Base-by-base conservation (phyloP, 1,140 invertebrate genomes). In the Nomia melanderi region DNA sequence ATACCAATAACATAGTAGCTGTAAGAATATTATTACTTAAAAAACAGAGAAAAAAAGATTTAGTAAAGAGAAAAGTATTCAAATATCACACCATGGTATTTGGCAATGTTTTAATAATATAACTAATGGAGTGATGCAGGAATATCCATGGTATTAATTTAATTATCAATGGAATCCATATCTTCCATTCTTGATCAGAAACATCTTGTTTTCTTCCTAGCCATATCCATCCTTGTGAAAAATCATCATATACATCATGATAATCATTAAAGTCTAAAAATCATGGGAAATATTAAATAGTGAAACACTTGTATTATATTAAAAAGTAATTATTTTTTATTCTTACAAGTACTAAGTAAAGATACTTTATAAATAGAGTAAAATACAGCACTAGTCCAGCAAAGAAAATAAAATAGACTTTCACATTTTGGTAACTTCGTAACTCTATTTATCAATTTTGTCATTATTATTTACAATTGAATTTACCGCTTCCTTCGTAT, bases 171-270 rank as follows among this genome's bases (percentile, higher is more conserved):
- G 89, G 89, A 33, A 90, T 90, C 83, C 92, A 93, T 3, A 89
- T 87, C 77, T 85, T 86, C 94, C 94, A 94, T 89, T 95, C 94
- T 72, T 91, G 82, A 88, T 95, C 94, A 5, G 92, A 88, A 47
- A 86, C 77, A 82, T 94, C 94, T 77, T 90, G 87, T 81, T 91
- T 92, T 77, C 90, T 88, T 31, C 86, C 82, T 20, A 94, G 69
- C 88, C 92, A 90, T 7, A 59, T 75, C 92, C 93, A 93, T 64
- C 93, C 93, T 36, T 83, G 72, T 57, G 47, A 76, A 71, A 92
- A 92, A 78, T 92, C 91, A 62, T 82, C 60, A 31, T 90, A 89
- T 1, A 63, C 9, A 80, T 90, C 89, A 63, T 81, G 17, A 62
- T 90, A 90, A 74, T 89, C 29, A 27, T 54, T 44, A 53, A 92